phyloP scores from a whole-genome alignment of 30 jellyfish, hydroid and myxozoan genomes.

The Turritopsis rubra region DNA sequence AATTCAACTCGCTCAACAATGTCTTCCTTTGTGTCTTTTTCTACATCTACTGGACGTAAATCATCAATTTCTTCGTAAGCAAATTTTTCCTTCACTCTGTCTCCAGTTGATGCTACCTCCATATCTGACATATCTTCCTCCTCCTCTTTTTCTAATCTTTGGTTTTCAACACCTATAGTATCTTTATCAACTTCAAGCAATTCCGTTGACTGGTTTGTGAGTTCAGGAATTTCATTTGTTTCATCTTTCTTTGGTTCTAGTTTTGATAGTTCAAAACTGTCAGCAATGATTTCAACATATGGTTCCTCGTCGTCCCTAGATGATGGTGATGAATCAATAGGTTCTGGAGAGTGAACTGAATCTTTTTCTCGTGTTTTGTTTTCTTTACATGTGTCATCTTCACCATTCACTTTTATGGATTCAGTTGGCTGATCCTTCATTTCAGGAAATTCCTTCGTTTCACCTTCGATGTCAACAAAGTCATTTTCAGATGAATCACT shows the following conservation, averaged over 20 bases:
- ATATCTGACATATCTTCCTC: not conserved
- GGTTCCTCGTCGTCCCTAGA: not conserved
- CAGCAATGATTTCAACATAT: not conserved
- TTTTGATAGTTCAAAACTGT: no score
- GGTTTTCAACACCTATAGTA: not conserved
- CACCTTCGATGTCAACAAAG: not conserved
- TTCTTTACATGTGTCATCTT: not conserved
- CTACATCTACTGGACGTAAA: not conserved
- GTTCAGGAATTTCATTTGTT: not conserved
- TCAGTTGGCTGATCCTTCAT: no score
- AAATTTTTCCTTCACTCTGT: not conserved
- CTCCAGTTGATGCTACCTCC: not conserved
- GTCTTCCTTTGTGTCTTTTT: not conserved
- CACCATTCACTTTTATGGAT: no score
- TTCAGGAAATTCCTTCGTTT: no score
- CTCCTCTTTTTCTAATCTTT: not conserved
- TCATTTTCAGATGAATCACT: not conserved
- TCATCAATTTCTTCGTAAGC: not conserved
- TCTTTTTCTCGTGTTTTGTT: no score
- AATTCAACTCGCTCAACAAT: slow-evolving; percentile 10
- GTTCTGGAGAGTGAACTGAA: not conserved
- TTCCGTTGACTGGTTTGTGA: not conserved
- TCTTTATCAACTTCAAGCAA: not conserved
- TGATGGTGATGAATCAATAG: not conserved
- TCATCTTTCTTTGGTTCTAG: not conserved